A percentile compares a stretch with the other conserved stretches of the same genome.
Conservation (phyloP, 2,797 vertebrate genomes). For the Enteromius thamalakanensis region DNA sequence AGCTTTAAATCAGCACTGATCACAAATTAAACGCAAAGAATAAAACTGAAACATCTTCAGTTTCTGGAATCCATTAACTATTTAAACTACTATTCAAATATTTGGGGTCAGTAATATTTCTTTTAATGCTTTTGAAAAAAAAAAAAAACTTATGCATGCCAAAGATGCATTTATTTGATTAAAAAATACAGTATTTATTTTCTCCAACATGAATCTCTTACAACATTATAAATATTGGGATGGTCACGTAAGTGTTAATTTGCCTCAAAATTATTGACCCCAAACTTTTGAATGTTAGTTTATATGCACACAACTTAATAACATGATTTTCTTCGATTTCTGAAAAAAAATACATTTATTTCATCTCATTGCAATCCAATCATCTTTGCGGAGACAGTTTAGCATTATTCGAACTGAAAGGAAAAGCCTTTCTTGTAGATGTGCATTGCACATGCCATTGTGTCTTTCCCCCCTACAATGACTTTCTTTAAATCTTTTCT, state of each 20-base stretch:
- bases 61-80: background rate
- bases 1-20: conserved; percentile 4
- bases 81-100: background rate
- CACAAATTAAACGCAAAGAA: background rate
- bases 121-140: background rate
- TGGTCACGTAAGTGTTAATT: background rate
- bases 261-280: background rate
- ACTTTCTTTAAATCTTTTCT: background rate
- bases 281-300: background rate
- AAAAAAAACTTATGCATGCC: background rate
- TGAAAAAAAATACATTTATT: background rate
- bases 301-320: background rate
- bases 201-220: background rate
- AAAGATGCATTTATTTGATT: background rate
- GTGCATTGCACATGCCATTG: background rate
- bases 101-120: background rate
- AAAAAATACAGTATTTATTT: background rate
- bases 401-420: background rate
- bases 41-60: background rate
- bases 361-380: background rate
- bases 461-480: background rate
- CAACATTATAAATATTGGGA: background rate
- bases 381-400: background rate
- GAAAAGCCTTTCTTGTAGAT: background rate
- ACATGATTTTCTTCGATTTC: background rate